phyloP scores from a whole-genome alignment of 2,113 vertebrate species.

The Calonectris borealis region DNA sequence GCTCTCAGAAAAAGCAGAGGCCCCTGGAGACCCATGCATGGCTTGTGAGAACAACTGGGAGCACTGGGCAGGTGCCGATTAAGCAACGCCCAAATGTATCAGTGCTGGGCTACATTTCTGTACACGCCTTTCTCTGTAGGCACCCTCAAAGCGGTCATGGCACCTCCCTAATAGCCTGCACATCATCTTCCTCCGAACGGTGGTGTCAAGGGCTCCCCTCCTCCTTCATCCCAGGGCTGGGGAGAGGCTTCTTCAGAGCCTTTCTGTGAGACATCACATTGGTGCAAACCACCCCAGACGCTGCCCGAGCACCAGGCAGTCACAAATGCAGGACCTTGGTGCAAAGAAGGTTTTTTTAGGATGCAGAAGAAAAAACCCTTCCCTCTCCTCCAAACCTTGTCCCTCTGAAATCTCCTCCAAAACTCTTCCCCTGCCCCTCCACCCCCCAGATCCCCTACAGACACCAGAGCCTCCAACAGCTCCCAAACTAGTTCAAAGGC shows the following conservation, averaged over 20 bases:
- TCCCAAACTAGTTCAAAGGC: not conserved
- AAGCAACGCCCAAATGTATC: not conserved
- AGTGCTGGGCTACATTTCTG: not conserved
- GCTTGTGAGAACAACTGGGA: not conserved
- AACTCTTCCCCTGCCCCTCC: not conserved
- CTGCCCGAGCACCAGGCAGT: not conserved
- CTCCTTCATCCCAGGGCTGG: not conserved
- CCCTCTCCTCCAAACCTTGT: not conserved
- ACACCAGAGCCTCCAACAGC: not conserved
- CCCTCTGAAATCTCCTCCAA: not conserved
- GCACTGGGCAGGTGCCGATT: not conserved
- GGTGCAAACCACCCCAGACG: not conserved
- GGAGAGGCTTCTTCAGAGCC: not conserved
- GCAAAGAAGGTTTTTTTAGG: not conserved
- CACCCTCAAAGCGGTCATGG: not conserved
- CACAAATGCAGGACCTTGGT: not conserved
- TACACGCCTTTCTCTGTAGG: fast-evolving
- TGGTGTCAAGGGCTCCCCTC: not conserved
- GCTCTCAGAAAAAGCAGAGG: not conserved
- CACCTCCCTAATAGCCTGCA: not conserved
- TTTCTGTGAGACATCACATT: not conserved
- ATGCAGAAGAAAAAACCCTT: not conserved
- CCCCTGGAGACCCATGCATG: not conserved
- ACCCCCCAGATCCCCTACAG: not conserved
- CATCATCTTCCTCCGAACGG: not conserved